A percentile compares a stretch with the other conserved stretches of the same genome.
phyloP scores from a whole-genome alignment of 92 coral and sea anemone species.

The Porites cylindrica region DNA sequence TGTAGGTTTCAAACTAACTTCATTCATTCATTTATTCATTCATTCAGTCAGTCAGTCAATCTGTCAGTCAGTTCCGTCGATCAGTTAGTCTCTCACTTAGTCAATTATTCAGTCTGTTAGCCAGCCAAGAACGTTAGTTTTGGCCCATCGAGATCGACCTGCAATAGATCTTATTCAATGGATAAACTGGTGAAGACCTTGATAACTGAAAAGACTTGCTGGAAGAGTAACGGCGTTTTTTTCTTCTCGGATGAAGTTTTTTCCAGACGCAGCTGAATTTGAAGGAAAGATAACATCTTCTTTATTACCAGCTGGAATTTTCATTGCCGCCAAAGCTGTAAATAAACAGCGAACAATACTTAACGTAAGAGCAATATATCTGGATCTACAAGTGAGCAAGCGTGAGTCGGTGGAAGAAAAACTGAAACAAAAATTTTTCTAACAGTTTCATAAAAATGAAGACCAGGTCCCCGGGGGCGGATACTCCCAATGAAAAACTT shows the following conservation, averaged over 20 bases:
- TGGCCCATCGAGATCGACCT: too few relatives aligned
- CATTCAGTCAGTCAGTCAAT: too few relatives aligned
- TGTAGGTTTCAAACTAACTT: too few relatives aligned
- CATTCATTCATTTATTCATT: background rate
- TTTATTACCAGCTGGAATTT: background rate
- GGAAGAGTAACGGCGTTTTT: slow-evolving; percentile 14
- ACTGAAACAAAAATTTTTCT: background rate
- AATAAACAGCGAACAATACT: too few relatives aligned
- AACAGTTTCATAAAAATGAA: too few relatives aligned
- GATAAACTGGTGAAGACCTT: background rate
- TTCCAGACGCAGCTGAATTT: background rate
- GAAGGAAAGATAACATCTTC: background rate
- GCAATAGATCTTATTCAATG: background rate
- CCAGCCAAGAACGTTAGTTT: too few relatives aligned
- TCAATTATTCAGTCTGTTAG: background rate
- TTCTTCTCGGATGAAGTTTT: slow-evolving; percentile 4
- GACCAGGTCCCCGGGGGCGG: too few relatives aligned
- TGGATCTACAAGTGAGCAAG: background rate
- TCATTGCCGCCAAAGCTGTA: background rate
- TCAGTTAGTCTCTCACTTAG: background rate
- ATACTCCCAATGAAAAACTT: background rate
- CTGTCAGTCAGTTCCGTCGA: too few relatives aligned
- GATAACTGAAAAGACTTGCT: background rate
- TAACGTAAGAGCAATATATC: background rate
- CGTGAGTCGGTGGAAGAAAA: background rate